Conservation (phyloP, 2,888 invertebrate genomes). For the Empis livida region DNA sequence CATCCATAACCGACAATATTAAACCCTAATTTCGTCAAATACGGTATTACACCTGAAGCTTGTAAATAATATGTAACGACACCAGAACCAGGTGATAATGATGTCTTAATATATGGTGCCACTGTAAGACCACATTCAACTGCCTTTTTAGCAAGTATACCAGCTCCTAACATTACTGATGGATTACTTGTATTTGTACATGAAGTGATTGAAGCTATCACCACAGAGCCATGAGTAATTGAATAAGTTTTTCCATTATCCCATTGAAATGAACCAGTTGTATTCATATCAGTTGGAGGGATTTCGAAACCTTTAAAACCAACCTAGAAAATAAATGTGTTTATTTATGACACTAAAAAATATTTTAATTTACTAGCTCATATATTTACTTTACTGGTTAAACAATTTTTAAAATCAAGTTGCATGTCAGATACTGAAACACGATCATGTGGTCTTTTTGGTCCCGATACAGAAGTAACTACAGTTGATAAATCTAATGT, state of each 20-base stretch:
- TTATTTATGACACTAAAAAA: background rate
- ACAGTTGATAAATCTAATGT: constrained; percentile 78
- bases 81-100: constrained; percentile 89
- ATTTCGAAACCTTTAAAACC: constrained; percentile 89
- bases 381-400: constrained; percentile 71
- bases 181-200: constrained; percentile 98
- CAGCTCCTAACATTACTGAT: constrained; percentile 95
- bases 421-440: constrained; percentile 87
- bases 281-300: constrained; percentile 45
- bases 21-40: constrained; percentile 77
- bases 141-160: constrained; percentile 85
- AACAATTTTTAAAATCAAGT: constrained; percentile 70
- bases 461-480: constrained; percentile 90
- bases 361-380: no score
- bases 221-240: constrained; percentile 80
- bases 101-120: constrained; percentile 91
- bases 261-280: constrained; percentile 61
- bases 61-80: constrained; percentile 70
- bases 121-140: constrained; percentile 81
- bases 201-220: constrained; percentile 95
- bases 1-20: constrained; percentile 97
- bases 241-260: constrained; percentile 64
- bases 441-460: constrained; percentile 93
- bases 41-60: constrained; percentile 86
- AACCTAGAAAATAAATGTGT: constrained; percentile 42